Evolutionary conservation across 2,888 invertebrate genomes (phyloP), one percentile per base, ranked within the genome.

Genomic region (Clivina fossor): DNA sequence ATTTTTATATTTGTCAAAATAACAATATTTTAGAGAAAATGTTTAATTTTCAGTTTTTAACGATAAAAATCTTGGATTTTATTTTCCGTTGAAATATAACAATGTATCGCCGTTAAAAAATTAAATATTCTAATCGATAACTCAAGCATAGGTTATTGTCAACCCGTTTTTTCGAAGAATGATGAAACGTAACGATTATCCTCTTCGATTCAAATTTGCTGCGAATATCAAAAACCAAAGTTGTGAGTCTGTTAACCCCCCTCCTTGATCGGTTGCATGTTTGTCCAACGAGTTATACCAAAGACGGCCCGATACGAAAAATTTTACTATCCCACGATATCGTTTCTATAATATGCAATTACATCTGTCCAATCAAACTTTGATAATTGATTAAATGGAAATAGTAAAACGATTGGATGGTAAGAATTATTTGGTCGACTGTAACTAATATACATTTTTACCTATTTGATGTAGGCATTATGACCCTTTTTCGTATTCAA

Each of bases 401-500:
- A 8, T 13, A 24, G 24, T 9, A 30, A 19, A 44, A 32, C 9
- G 28, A 19, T 50, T 40, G 40, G 53, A 47, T 35, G 32, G 20
- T 56, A 9, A 56, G 51, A 26, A 30, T 54, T 28, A 41, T 33
- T 38, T 68, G 72, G 60, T 19, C 67, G 48, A 63, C 65, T 66
- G 61, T 48, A 62, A 50, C 69, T 72, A 65, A 74, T 74, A 71
- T 72, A 71, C 72, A 73, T 73, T 73, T 72, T 70, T 70, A 65
- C 67, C 68, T 68, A 70, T 63, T 46, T 47, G n/a, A 55, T 38
- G 32, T 65, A 66, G 69, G 64, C 64, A 24, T 43, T 44, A 66
- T 69, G 67, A 67, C 69, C 70, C 71, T 38, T 71, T 70, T 70
- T 65, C 65, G 69, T 73, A 73, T 73, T 73, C 71, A 72, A 73